These are phyloP conservation scores for Phoeniculus purpureus DNA, from an alignment of 2,797 vertebrate species.

Conservation along the genomic window DNA sequence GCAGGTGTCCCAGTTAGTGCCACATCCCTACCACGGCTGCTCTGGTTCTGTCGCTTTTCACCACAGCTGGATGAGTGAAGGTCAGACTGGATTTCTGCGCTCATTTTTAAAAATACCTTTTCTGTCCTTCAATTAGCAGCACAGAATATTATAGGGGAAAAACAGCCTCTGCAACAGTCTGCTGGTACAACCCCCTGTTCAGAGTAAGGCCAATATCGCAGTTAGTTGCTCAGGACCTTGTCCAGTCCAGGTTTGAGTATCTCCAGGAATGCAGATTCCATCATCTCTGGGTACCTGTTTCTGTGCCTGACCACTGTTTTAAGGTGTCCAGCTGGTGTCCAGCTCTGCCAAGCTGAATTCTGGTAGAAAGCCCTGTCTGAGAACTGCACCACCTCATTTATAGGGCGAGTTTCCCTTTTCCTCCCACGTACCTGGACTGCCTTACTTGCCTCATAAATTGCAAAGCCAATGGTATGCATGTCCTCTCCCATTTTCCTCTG, in stretches of 20 bases:
- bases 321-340: neutral
- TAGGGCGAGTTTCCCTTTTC: neutral
- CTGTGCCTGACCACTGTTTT: neutral
- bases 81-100: neutral
- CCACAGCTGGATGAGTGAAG: neutral
- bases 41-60: neutral
- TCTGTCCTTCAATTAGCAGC: neutral
- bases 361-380: neutral
- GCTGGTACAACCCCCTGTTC: neutral
- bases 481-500: slow-evolving; percentile 83
- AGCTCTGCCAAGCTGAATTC: neutral
- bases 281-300: neutral
- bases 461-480: slow-evolving; percentile 87
- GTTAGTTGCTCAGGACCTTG: neutral
- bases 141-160: neutral
- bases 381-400: neutral
- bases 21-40: neutral
- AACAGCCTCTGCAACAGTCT: neutral
- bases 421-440: neutral
- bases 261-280: neutral
- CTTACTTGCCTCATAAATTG: slow-evolving; percentile 82
- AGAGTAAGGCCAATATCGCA: neutral
- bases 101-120: neutral
- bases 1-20: neutral
- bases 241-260: neutral